phyloP scores from a whole-genome alignment of 2,797 vertebrate genomes.

The Myotis findleyi region DNA sequence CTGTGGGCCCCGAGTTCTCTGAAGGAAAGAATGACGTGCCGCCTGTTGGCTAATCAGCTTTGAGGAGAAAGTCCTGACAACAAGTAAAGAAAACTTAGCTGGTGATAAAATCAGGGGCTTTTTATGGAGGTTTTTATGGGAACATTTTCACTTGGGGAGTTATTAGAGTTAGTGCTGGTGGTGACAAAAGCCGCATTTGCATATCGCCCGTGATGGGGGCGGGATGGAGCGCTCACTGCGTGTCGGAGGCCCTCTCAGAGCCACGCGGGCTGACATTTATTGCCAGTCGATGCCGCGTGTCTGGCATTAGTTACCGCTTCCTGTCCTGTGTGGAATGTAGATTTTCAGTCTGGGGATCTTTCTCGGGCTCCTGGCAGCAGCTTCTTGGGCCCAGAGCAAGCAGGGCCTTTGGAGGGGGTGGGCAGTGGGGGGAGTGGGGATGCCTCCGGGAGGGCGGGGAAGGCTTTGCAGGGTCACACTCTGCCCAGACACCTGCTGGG shows the following conservation, averaged over 20 bases:
- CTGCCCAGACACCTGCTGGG: neutral
- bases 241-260: conserved; percentile 75
- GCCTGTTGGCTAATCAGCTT: conserved; percentile 73
- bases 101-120: conserved; percentile 80
- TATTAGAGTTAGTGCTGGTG: conserved; percentile 82
- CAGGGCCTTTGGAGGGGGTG: neutral
- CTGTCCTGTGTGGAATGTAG: conserved; percentile 55
- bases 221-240: conserved; percentile 67
- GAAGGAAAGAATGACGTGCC: conserved; percentile 32
- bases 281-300: conserved; percentile 12
- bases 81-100: conserved; percentile 81
- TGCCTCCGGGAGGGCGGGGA: accelerated
- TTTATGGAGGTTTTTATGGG: conserved; percentile 85
- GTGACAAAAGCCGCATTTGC: conserved; percentile 84
- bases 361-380: neutral
- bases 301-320: conserved; percentile 69
- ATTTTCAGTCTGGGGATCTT: conserved; percentile 39
- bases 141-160: conserved; percentile 84
- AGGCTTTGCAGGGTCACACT: accelerated
- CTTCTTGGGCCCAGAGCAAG: neutral
- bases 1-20: neutral
- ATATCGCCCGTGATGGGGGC: conserved; percentile 76
- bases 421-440: accelerated
- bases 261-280: conserved; percentile 71
- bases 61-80: conserved; percentile 79